Percentiles rank a stretch among this genome's conserved stretches.
These are phyloP conservation scores for Keiferia lycopersicella DNA, from an alignment of 2,888 invertebrate species.

Conservation along the genomic window DNA sequence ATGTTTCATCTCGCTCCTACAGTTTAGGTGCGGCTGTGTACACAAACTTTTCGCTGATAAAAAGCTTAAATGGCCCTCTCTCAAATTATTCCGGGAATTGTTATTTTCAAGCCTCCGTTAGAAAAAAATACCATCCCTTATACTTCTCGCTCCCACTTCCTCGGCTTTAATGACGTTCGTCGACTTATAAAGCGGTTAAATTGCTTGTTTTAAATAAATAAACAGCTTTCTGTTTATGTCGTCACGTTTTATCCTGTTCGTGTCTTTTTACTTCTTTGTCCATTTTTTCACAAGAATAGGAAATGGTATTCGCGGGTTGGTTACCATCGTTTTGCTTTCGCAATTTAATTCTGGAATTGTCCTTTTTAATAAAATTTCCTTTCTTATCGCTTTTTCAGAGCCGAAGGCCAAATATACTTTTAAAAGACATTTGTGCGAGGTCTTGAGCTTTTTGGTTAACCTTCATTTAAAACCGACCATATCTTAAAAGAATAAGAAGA, in stretches of 20 bases:
- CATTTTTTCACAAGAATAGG: constrained; percentile 33
- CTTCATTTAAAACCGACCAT: constrained; percentile 3
- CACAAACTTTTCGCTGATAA: constrained; percentile 73
- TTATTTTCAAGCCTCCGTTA: constrained; percentile 64
- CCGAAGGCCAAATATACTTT: constrained; percentile 15
- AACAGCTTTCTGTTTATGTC: constrained; percentile 54
- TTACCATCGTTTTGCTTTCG: constrained; percentile 24
- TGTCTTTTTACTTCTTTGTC: constrained; percentile 37
- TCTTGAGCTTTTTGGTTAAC: neutral
- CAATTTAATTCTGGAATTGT: constrained; percentile 20
- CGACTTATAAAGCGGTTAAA: constrained; percentile 62
- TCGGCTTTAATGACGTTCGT: constrained; percentile 59
- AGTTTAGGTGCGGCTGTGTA: constrained; percentile 69
- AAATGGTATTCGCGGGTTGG: constrained; percentile 35
- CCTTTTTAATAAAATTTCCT: constrained; percentile 21
- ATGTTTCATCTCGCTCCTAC: constrained; percentile 62
- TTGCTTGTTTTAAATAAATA: constrained; percentile 66
- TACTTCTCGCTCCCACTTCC: constrained; percentile 49
- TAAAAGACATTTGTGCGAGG: constrained; percentile 14
- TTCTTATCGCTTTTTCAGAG: constrained; percentile 17
- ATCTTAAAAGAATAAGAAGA: too few species aligned
- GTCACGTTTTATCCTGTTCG: constrained; percentile 40
- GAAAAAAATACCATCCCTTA: constrained; percentile 60
- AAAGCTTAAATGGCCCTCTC: constrained; percentile 73
- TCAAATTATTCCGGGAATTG: constrained; percentile 74